A percentile compares a stretch with the other conserved stretches of the same genome.
These are phyloP conservation scores for Tamias sibiricus DNA, from an alignment of 2,113 vertebrate species.

Conservation along the genomic window DNA sequence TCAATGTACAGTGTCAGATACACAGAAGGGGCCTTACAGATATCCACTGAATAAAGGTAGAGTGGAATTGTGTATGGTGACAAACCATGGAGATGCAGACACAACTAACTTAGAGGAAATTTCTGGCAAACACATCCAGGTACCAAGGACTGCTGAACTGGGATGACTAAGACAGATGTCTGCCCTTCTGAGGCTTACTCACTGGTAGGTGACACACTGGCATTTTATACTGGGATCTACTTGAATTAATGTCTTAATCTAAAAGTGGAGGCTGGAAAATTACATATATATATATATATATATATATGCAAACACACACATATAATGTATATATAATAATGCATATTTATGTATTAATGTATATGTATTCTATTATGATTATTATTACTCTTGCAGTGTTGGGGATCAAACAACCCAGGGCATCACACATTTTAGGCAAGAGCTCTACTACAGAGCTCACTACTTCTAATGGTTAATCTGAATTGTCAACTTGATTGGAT, in stretches of 20 bases:
- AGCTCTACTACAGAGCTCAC: neutral
- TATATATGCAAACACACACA: neutral
- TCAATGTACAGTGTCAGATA: neutral
- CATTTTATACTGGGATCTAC: neutral
- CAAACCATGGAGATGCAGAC: neutral
- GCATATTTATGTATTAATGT: neutral
- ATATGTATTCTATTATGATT: neutral
- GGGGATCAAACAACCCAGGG: neutral
- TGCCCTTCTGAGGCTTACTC: neutral
- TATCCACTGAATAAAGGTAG: neutral
- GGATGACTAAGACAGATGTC: neutral
- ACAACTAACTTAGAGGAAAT: neutral
- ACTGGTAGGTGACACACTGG: neutral
- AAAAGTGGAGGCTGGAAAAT: neutral
- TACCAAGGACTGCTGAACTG: neutral
- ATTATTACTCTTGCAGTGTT: neutral
- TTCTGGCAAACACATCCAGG: conserved; percentile 2
- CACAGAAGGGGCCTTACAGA: neutral
- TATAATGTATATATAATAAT: neutral
- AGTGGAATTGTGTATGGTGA: neutral
- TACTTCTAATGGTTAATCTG: no score
- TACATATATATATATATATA: neutral
- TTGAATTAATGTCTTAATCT: conserved; percentile 14
- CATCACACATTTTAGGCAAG: neutral
- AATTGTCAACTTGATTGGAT: no score